These are phyloP conservation scores for Myotis myotis DNA, from an alignment of 2,797 vertebrate genomes.

Conservation along the genomic window DNA sequence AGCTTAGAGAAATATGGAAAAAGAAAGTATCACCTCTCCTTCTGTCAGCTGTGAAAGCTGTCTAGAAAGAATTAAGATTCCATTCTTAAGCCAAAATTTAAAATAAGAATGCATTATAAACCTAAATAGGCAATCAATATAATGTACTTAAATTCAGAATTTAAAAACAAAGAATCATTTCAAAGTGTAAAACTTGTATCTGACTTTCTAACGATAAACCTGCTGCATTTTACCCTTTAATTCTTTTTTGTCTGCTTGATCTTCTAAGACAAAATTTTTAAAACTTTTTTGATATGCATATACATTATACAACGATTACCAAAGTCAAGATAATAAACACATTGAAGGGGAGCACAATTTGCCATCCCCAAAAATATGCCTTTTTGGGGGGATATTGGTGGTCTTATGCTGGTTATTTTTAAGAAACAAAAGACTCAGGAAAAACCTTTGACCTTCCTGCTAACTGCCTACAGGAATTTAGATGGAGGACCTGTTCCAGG, in stretches of 20 bases:
- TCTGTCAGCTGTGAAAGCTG: constrained; percentile 30
- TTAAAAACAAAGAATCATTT: constrained; percentile 4
- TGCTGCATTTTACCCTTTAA: background rate
- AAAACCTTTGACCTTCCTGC: background rate
- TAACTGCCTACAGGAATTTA: background rate
- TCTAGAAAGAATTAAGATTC: background rate
- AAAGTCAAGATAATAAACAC: background rate
- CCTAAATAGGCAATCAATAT: background rate
- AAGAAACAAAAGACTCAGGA: background rate
- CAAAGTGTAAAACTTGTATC: background rate
- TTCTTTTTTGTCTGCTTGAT: background rate
- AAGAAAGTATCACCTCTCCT: background rate
- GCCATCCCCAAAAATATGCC: background rate
- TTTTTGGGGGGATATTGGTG: background rate
- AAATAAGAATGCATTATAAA: background rate
- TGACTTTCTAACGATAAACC: background rate
- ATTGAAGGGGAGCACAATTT: background rate
- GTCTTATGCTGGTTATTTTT: background rate
- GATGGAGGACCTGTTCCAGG: background rate
- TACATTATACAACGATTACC: background rate
- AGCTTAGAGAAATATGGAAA: constrained; percentile 4
- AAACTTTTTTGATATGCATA: background rate
- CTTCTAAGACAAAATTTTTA: background rate
- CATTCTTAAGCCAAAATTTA: background rate
- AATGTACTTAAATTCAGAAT: background rate